These are phyloP conservation scores for Eupithecia dodoneata DNA, from an alignment of 2,888 invertebrate genomes.

Conservation along the genomic window DNA sequence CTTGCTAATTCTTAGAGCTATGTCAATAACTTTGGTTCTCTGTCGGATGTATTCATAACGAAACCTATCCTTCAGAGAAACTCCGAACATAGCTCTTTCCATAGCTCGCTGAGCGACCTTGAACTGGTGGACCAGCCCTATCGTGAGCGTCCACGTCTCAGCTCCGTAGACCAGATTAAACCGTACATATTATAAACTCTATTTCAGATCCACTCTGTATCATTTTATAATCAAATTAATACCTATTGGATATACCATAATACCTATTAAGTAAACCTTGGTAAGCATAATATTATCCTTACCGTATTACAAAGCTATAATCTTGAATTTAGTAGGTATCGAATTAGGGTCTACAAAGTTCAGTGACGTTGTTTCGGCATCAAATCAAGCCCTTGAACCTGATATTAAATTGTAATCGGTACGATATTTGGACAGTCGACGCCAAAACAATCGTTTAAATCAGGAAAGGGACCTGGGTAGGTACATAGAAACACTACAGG, in stretches of 20 bases:
- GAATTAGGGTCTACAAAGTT: slow-evolving; percentile 1
- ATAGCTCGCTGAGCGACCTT: no score
- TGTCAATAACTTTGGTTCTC: no score
- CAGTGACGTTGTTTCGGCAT: slow-evolving; percentile 1
- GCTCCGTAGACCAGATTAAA: not conserved
- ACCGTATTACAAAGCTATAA: not conserved
- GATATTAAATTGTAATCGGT: not conserved
- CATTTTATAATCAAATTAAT: not conserved
- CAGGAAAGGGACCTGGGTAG: not conserved
- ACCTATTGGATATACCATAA: not conserved
- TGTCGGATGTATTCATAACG: no score
- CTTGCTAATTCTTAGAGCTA: no score
- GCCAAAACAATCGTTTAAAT: not conserved
- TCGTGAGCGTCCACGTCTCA: no score
- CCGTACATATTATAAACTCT: not conserved
- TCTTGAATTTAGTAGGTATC: not conserved
- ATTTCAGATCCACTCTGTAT: not conserved
- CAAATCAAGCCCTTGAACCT: slow-evolving; percentile 6
- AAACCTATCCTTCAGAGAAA: no score
- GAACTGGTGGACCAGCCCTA: no score
- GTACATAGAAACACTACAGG: no score
- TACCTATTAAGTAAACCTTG: not conserved
- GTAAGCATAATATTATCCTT: not conserved
- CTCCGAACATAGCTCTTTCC: no score
- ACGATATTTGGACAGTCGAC: not conserved